phyloP scores from a whole-genome alignment of 2,113 vertebrate species.

The Oncorhynchus gorbuscha region DNA sequence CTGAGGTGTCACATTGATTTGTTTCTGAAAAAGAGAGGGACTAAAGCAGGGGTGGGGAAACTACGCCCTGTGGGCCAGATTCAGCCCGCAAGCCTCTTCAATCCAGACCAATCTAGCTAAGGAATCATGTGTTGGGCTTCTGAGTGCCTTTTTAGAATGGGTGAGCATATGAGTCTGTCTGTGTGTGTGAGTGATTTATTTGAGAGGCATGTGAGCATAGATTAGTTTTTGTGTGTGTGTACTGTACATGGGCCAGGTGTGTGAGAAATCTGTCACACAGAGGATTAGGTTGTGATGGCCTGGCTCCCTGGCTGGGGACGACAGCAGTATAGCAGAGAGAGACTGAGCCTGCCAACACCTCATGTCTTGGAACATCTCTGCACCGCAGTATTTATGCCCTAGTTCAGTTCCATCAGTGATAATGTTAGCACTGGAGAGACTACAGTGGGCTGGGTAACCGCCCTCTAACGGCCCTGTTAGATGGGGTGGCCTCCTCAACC shows the following conservation, averaged over 20 bases:
- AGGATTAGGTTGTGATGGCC: conserved; percentile 9
- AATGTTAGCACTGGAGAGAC: not conserved
- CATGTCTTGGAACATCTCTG: not conserved
- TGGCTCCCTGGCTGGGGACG: not conserved
- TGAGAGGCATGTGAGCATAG: not conserved
- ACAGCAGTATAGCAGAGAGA: not conserved
- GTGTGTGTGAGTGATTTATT: not conserved
- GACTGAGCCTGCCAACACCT: not conserved
- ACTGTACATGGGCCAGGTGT: not conserved
- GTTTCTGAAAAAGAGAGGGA: not conserved
- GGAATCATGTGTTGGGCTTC: not conserved
- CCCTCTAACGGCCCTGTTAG: no score
- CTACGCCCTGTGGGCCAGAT: no score
- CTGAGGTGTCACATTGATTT: conserved; percentile 4
- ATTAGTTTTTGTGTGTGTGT: not conserved
- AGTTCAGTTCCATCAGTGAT: not conserved
- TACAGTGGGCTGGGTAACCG: not conserved
- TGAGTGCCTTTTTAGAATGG: not conserved
- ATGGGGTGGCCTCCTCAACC: not conserved
- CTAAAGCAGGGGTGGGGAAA: no score
- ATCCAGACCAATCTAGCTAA: no score
- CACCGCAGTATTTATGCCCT: not conserved
- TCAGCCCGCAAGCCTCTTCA: not conserved
- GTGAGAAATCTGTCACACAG: conserved; percentile 3
- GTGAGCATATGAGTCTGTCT: not conserved